Base-by-base conservation (phyloP, 92 coral and sea anemone species). In the Umimayanthus chanpuru region DNA sequence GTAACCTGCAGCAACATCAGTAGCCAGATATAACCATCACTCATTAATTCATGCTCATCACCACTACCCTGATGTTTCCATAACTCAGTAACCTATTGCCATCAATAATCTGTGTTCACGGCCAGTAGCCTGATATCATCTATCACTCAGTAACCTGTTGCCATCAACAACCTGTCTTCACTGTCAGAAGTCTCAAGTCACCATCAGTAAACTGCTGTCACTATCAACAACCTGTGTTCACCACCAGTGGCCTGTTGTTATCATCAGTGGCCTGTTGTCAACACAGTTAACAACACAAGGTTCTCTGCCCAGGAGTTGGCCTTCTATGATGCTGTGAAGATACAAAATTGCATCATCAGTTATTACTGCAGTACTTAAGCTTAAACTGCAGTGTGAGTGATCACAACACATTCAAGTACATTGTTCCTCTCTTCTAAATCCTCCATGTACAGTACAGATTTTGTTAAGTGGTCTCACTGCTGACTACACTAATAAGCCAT, bases 251-350 rank as follows among this genome's bases (percentile, higher is more conserved):
- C 68, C 25, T 4, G 26, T 3, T 18, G 25, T 61, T 14, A 82
- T 65, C 53, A 15, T 25, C 65, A 53, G 58, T 53, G 58, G 58
- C 58, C 20, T 53, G 58, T 9, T 12, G 58, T 14, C 58, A 53
- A 53, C 58, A 53, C 58, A 53, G 58, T 53, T 89, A 95, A 81
- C 96, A 95, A 32, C 36, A 32, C 36, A 32, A 32, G 36, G 36
- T 90, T 5, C 96, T 88, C 71, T 91, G 92, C 4, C 91, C 93
- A 40, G 96, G 82, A 32, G 93, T 86, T 72, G 98, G 90, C 71
- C 81, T 93, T 50, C 76, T 85, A 68, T 93, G 93, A 56, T 95
- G 91, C 98, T 95, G 89, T 28, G 79, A 86, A 58, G 25, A 88
- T 18, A 58, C 0, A 65, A 53, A 6, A 72, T 72, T 29, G 41